phyloP scores from a whole-genome alignment of 2,888 invertebrate species.

The Apotomis betuletana region DNA sequence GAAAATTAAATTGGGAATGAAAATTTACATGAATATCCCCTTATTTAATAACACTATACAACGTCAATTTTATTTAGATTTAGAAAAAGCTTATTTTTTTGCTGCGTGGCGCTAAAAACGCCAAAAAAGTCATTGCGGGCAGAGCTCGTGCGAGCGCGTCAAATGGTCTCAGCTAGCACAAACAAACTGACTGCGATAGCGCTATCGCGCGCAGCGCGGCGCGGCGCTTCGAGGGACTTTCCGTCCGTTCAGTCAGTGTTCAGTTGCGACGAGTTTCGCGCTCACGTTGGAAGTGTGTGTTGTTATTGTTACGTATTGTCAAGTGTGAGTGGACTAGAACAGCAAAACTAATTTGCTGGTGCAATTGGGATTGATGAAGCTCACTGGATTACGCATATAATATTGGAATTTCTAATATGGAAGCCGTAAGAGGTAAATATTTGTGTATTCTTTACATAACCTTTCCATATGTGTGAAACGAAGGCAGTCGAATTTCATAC shows the following conservation, averaged over 20 bases:
- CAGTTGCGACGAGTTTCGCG: conserved; percentile 71
- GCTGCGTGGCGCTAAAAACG: not conserved
- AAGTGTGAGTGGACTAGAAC: conserved; percentile 30
- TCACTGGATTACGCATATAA: conserved; percentile 47
- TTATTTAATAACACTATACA: too few relatives aligned
- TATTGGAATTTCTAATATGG: conserved; percentile 63
- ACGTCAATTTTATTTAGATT: too few relatives aligned
- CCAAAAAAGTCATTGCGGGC: not conserved
- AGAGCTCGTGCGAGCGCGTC: not conserved
- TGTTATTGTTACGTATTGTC: conserved; percentile 34
- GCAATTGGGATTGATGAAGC: conserved; percentile 24
- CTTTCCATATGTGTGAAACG: conserved; percentile 53
- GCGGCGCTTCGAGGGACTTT: not conserved
- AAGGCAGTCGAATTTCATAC: conserved; percentile 36
- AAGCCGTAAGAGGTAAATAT: conserved; percentile 69
- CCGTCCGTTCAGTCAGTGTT: not conserved
- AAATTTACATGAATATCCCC: too few relatives aligned
- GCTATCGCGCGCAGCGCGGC: not conserved
- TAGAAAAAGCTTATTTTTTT: not conserved
- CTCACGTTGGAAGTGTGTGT: conserved; percentile 64
- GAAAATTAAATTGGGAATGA: too few relatives aligned
- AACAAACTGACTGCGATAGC: conserved; percentile 14
- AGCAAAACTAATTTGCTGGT: conserved; percentile 22
- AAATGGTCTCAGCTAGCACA: not conserved
- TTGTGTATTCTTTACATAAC: conserved; percentile 59